Evolutionary conservation across 2,888 invertebrate genomes (phyloP).

Genomic region (Parnassius mnemosyne): DNA sequence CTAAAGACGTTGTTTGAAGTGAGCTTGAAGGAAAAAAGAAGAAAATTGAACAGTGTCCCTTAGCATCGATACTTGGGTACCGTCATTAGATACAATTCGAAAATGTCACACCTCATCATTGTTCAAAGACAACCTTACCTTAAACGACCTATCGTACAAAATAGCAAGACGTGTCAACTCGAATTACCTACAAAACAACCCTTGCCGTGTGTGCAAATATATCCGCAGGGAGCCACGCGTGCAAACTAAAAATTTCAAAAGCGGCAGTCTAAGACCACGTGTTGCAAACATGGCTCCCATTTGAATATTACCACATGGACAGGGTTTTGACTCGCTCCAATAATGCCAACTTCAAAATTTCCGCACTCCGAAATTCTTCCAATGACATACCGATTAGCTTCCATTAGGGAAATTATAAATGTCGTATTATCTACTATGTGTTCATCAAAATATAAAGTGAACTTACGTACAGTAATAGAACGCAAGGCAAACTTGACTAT

Average conservation of each 20-base stretch:
- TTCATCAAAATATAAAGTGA: conserved; percentile 75
- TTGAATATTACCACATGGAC: conserved; percentile 34
- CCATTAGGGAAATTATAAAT: conserved; percentile 65
- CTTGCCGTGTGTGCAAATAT: conserved; percentile 36
- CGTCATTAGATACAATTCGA: conserved; percentile 47
- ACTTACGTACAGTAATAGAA: conserved; percentile 72
- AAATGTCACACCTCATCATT: conserved; percentile 67
- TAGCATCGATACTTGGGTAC: conserved; percentile 71
- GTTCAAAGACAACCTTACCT: conserved; percentile 69
- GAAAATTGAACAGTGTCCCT: conserved; percentile 69
- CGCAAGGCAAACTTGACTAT: conserved; percentile 67
- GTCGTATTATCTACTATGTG: conserved; percentile 66
- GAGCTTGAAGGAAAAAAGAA: conserved; percentile 54
- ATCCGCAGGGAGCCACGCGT: conserved; percentile 31
- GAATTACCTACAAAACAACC: conserved; percentile 49
- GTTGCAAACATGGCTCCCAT: conserved; percentile 7
- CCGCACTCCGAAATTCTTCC: conserved; percentile 66
- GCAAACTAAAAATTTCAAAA: conserved; percentile 28
- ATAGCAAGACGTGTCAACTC: conserved; percentile 62
- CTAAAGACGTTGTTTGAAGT: conserved; percentile 67
- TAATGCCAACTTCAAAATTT: conserved; percentile 51
- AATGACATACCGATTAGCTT: conserved; percentile 73
- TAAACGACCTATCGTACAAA: conserved; percentile 66
- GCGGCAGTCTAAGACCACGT: conserved; percentile 16
- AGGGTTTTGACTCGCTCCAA: conserved; percentile 49